phyloP scores from a whole-genome alignment of 2,888 invertebrate genomes.

The Halictus quadricinctus region DNA sequence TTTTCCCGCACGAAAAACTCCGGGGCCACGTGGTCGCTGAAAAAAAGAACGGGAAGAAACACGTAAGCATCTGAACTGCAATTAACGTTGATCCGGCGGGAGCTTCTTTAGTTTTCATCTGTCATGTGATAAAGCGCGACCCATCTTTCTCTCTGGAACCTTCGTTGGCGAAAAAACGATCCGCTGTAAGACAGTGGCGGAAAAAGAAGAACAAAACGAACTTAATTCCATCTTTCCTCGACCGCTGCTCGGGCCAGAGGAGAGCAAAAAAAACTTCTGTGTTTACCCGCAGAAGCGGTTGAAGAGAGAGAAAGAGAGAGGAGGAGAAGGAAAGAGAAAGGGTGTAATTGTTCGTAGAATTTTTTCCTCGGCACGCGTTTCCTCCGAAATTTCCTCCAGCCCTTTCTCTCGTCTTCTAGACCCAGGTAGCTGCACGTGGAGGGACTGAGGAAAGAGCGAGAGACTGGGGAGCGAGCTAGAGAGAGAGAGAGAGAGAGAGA shows the following conservation, averaged over 20 bases:
- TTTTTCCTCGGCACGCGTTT: slow-evolving; percentile 54
- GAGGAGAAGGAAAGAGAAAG: slow-evolving; percentile 3
- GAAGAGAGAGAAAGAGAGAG: background rate
- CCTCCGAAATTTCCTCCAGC: slow-evolving; percentile 51
- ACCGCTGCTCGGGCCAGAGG: background rate
- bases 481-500: background rate
- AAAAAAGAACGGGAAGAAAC: slow-evolving; percentile 37
- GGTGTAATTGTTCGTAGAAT: slow-evolving; percentile 66
- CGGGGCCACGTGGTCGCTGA: slow-evolving; percentile 50
- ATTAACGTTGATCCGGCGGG: slow-evolving; percentile 41
- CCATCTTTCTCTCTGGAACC: background rate
- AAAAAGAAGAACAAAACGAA: background rate
- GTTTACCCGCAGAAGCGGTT: slow-evolving; percentile 53
- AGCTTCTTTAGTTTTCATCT: background rate
- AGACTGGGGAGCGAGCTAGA: background rate
- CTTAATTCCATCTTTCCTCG: background rate
- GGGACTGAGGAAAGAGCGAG: background rate
- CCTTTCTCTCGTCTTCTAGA: slow-evolving; percentile 24
- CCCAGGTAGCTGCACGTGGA: slow-evolving; percentile 54
- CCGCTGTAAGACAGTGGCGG: background rate
- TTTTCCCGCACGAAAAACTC: slow-evolving; percentile 60
- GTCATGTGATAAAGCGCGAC: background rate
- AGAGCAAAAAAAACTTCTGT: slow-evolving; percentile 27
- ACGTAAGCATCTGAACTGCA: slow-evolving; percentile 44
- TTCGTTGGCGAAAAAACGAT: background rate